Evolutionary conservation across 2,797 vertebrate species (phyloP).

Genomic region (Limosa lapponica): DNA sequence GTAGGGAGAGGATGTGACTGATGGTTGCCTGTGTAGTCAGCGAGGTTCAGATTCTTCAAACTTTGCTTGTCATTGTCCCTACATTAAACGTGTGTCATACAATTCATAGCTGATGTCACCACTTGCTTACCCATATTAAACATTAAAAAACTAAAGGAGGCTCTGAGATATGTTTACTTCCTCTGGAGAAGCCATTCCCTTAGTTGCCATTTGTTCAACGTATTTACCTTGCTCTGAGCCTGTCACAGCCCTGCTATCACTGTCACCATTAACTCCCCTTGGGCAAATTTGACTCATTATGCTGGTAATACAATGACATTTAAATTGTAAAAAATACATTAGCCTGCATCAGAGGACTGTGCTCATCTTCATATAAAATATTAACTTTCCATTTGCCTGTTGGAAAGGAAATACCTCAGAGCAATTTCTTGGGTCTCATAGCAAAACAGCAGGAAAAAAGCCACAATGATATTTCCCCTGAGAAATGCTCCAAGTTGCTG

Average conservation of each 20-base stretch:
- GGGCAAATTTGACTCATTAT: background rate
- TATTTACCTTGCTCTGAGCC: background rate
- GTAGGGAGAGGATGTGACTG: background rate
- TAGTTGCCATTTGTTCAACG: background rate
- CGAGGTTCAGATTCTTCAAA: background rate
- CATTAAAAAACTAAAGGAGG: background rate
- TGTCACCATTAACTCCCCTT: background rate
- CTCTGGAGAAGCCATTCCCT: background rate
- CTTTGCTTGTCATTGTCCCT: background rate
- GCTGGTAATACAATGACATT: background rate
- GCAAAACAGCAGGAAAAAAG: background rate
- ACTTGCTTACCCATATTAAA: background rate
- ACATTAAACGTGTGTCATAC: background rate
- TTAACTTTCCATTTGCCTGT: conserved; percentile 2
- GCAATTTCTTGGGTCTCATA: background rate
- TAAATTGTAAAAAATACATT: background rate
- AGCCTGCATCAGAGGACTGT: background rate
- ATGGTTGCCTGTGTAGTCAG: background rate
- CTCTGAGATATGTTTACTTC: background rate
- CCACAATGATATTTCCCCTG: background rate
- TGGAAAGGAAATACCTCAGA: background rate
- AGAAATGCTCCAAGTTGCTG: background rate
- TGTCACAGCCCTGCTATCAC: background rate
- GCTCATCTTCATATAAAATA: conserved; percentile 8
- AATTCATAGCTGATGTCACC: background rate